phyloP scores from a whole-genome alignment of 2,888 invertebrate genomes.

The Sisyra nigra region DNA sequence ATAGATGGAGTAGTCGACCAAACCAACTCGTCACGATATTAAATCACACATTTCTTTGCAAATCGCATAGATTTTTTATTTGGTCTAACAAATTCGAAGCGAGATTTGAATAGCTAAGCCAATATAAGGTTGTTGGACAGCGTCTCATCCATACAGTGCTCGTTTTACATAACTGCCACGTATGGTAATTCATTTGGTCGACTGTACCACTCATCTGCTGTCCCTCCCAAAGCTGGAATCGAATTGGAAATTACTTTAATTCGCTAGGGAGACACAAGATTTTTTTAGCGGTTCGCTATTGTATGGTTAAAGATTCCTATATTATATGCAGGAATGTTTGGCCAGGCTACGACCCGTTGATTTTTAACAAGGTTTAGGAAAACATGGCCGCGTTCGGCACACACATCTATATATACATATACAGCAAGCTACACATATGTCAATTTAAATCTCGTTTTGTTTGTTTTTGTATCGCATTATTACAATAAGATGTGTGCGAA shows the following conservation, averaged over 20 bases:
- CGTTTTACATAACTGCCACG: conserved; percentile 20
- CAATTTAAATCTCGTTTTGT: no score
- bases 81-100: conserved; percentile 29
- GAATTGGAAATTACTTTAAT: conserved; percentile 34
- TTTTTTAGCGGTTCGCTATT: conserved; percentile 20
- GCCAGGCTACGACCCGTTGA: no score
- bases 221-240: conserved; percentile 29
- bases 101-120: conserved; percentile 32
- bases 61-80: conserved; percentile 15
- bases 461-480: no score
- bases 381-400: no score
- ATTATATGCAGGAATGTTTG: no score
- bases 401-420: no score
- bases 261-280: conserved; percentile 29
- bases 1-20: conserved; percentile 25
- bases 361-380: no score
- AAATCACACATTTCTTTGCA: conserved; percentile 10
- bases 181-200: conserved; percentile 22
- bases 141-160: conserved; percentile 24
- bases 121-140: conserved; percentile 28
- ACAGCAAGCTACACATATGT: no score
- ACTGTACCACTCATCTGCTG: conserved; percentile 30
- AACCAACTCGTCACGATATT: conserved; percentile 15
- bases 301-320: conserved; percentile 1
- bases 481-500: no score